Base-by-base conservation (phyloP, 2,113 vertebrate genomes). In the Dasyornis broadbenti region DNA sequence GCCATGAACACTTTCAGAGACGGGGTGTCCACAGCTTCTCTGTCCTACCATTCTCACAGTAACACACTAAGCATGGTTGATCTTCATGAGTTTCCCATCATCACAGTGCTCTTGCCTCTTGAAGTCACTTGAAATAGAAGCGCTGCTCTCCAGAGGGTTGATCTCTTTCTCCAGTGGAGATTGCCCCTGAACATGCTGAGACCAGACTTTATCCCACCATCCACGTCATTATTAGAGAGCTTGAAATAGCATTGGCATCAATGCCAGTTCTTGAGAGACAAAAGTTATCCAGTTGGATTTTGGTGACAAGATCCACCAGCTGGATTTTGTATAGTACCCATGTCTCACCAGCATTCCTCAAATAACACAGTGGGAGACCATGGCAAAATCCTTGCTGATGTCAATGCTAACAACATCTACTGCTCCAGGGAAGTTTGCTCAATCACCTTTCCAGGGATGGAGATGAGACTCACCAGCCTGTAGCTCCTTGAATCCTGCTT, bases 361-460 rank as follows among this genome's bases (percentile, higher is more conserved):
- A 16, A 24, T 54, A 19, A 47, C 10, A 3, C 30, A 17, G 9
- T 18, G 27, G 59, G 42, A 85, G 40, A 45, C 16, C 3, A 4
- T 31, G 30, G 23, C 2, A 14, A n/a, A 76, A 61, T 64, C 77
- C 56, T 44, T 70, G 35, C 35, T 64, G 13, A 28, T 80, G 31
- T 56, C 52, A n/a, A 1, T 27, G 10, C 0, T 1, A 44, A 53
- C 6, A 52, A 45, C 10, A 39, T n/a, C 19, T 16, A 2, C 22
- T 87, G 40, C 19, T 65, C 16, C 45, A 56, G 63, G 15, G 14
- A 49, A 33, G 18, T 39, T 60, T 63, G 18, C 44, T 72, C 16
- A 24, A 2, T 76, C 11, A 12, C 27, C 6, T 87, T 76, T 33
- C 26, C 6, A 30, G 15, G 27, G 30, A 3, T 3, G 2, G 33